A percentile compares a stretch with the other conserved stretches of the same genome.
phyloP scores from a whole-genome alignment of 2,797 vertebrate genomes.

The Phrynocephalus forsythii region DNA sequence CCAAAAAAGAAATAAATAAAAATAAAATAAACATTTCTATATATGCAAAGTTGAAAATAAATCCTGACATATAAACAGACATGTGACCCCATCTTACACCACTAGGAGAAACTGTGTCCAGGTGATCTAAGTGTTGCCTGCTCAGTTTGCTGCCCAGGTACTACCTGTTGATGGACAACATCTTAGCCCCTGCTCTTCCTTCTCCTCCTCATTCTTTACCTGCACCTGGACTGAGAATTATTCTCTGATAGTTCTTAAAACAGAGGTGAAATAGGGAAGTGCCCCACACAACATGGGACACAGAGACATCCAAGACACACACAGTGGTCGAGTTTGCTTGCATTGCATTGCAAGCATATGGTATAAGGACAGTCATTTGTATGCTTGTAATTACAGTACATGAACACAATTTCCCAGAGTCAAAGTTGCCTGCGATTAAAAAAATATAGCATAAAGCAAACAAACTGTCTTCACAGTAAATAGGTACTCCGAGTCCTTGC shows the following conservation, averaged over 20 bases:
- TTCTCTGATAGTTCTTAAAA: neutral
- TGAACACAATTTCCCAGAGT: neutral
- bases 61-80: neutral
- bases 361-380: neutral
- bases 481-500: neutral
- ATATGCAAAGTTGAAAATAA: neutral
- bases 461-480: neutral
- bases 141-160: neutral
- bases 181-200: neutral
- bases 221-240: neutral
- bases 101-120: neutral
- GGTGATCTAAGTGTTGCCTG: neutral
- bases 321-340: neutral
- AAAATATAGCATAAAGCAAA: neutral
- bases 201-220: neutral
- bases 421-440: neutral
- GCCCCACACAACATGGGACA: neutral
- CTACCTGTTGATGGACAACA: neutral
- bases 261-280: neutral
- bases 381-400: neutral
- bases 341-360: neutral
- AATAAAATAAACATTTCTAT: too few species aligned
- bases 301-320: neutral
- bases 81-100: neutral
- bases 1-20: too few species aligned